These are phyloP conservation scores for Nilaparvata lugens DNA, from an alignment of 1,140 invertebrate species.

Conservation along the genomic window DNA sequence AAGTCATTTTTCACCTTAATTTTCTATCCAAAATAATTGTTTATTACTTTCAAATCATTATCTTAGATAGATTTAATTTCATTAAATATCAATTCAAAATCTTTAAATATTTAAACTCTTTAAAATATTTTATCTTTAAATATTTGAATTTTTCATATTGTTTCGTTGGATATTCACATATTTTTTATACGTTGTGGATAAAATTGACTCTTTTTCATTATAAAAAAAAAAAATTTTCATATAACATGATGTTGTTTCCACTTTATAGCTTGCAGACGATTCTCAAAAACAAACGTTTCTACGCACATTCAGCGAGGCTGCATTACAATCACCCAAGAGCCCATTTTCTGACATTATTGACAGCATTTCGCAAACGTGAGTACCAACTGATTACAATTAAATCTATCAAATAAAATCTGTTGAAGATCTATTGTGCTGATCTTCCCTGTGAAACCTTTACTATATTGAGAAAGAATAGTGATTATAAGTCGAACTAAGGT, in stretches of 20 bases:
- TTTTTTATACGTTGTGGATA: not conserved
- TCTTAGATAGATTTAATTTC: too few relatives aligned
- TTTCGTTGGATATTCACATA: not conserved
- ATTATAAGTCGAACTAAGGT: too few relatives aligned
- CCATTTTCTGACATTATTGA: constrained; percentile 17
- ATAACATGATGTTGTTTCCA: not conserved
- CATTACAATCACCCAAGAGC: constrained; percentile 2
- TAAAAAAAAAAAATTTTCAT: not conserved
- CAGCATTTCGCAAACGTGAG: constrained; percentile 2
- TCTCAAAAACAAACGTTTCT: constrained; percentile 16
- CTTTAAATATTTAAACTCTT: not conserved
- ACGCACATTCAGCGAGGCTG: constrained; percentile 16
- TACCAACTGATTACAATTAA: too few relatives aligned
- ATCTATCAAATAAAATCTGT: too few relatives aligned
- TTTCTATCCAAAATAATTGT: too few relatives aligned
- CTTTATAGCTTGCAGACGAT: constrained; percentile 11
- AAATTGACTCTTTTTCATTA: not conserved
- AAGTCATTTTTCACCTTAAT: too few relatives aligned
- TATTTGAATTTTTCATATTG: not conserved
- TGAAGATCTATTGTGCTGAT: too few relatives aligned
- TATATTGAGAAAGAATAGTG: too few relatives aligned
- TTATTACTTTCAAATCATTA: too few relatives aligned
- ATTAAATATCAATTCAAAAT: not conserved
- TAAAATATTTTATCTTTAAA: not conserved
- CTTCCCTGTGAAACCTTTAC: too few relatives aligned